These are phyloP conservation scores for Ephestia elutella DNA, from an alignment of 1,140 invertebrate species.

Conservation along the genomic window DNA sequence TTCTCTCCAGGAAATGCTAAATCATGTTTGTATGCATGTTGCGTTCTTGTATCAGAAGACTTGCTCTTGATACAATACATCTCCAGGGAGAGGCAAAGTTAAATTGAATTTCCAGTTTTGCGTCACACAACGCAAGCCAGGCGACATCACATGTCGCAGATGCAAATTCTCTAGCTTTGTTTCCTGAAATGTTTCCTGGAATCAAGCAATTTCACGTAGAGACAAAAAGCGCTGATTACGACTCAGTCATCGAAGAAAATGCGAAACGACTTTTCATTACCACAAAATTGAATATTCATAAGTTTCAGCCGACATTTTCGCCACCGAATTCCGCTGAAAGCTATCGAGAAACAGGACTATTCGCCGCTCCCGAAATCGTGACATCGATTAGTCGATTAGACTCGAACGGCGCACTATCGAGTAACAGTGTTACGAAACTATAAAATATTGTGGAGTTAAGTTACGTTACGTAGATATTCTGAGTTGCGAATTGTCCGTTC, in stretches of 20 bases:
- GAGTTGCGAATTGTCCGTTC: constrained; percentile 59
- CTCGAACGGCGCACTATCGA: constrained; percentile 51
- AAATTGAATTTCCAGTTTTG: background rate
- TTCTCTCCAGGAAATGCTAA: too few relatives aligned
- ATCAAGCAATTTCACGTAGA: background rate
- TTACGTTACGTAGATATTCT: constrained; percentile 51
- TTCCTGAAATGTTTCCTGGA: constrained; percentile 1
- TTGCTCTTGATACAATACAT: background rate
- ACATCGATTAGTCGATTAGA: constrained; percentile 65
- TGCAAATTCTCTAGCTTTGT: background rate
- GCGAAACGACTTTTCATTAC: constrained; percentile 47
- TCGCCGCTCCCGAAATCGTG: constrained; percentile 52
- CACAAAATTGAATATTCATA: constrained; percentile 49
- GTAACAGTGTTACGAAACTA: constrained; percentile 67
- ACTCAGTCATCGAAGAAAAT: constrained; percentile 28
- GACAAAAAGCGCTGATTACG: constrained; percentile 6
- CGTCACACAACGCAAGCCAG: background rate
- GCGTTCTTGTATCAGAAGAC: background rate
- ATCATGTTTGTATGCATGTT: background rate
- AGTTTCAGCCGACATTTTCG: constrained; percentile 14
- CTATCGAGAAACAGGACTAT: background rate
- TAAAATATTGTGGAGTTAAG: constrained; percentile 68
- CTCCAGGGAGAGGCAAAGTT: constrained; percentile 1
- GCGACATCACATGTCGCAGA: background rate
- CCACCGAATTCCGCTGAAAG: background rate